These are phyloP conservation scores for Calcarius lapponicus DNA, from an alignment of 2,797 vertebrate species.

Conservation along the genomic window DNA sequence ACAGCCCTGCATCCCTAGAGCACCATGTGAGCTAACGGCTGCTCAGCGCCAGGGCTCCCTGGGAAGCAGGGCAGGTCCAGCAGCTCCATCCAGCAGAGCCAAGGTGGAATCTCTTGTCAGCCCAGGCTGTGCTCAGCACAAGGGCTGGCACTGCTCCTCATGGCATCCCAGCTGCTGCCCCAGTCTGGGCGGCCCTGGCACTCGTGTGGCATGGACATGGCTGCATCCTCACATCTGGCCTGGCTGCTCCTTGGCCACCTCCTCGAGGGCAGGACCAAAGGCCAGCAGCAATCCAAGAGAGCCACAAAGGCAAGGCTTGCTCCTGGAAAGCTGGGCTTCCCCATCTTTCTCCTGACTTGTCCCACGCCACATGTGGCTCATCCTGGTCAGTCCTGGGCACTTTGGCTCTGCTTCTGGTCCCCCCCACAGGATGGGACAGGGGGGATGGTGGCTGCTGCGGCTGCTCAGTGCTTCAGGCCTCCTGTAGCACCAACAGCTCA, in stretches of 20 bases:
- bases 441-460: background rate
- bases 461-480: background rate
- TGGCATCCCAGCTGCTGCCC: background rate
- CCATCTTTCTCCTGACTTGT: background rate
- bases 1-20: background rate
- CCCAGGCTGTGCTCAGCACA: background rate
- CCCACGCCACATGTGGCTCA: rapidly evolving
- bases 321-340: background rate
- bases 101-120: rapidly evolving
- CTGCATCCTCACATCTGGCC: background rate
- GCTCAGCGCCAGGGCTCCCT: background rate
- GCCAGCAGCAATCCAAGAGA: background rate
- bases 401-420: background rate
- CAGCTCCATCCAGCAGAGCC: background rate
- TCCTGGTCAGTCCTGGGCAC: background rate
- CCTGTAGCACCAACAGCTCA: background rate
- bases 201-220: background rate
- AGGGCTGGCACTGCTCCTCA: background rate
- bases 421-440: background rate
- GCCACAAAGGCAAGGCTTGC: background rate
- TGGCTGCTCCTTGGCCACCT: background rate
- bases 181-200: background rate
- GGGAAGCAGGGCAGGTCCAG: background rate
- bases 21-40: background rate
- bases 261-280: background rate